A percentile compares a stretch with the other conserved stretches of the same genome.
These are phyloP conservation scores for Epistrophe grossulariae DNA, from an alignment of 2,888 invertebrate species.

Conservation along the genomic window DNA sequence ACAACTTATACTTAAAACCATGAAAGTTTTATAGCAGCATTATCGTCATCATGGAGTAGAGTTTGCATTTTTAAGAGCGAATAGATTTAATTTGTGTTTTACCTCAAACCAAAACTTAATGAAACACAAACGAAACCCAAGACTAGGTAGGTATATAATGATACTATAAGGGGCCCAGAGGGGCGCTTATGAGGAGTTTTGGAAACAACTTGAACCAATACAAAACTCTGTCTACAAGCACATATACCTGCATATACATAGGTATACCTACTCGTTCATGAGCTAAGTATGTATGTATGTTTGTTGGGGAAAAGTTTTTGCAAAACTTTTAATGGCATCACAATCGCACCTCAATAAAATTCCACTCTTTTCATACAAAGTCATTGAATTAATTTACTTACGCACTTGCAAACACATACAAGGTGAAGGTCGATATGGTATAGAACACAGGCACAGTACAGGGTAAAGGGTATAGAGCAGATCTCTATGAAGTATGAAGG, in stretches of 20 bases:
- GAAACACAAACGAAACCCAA: slow-evolving; percentile 21
- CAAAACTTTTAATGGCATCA: slow-evolving; percentile 68
- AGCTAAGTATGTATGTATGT: not conserved
- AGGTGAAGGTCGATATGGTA: slow-evolving; percentile 61
- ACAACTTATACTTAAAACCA: not conserved
- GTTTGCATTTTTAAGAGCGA: slow-evolving; percentile 19
- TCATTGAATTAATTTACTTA: slow-evolving; percentile 67
- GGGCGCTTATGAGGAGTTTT: not conserved
- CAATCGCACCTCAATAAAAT: slow-evolving; percentile 58
- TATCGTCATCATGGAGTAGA: not conserved
- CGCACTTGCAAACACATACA: slow-evolving; percentile 57
- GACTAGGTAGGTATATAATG: not conserved
- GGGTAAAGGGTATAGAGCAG: not conserved
- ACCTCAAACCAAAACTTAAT: slow-evolving; percentile 35
- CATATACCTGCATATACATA: not conserved
- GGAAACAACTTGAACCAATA: not conserved
- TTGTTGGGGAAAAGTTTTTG: slow-evolving; percentile 43
- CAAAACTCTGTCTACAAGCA: not conserved
- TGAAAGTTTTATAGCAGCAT: slow-evolving; percentile 47
- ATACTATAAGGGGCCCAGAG: not conserved
- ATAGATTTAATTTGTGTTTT: slow-evolving; percentile 48
- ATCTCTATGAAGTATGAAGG: too few species aligned
- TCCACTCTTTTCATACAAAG: slow-evolving; percentile 31
- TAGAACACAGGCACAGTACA: not conserved
- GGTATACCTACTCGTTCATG: not conserved